Base-by-base conservation (phyloP, 2,888 invertebrate species). In the Cacoxenus indagator region DNA sequence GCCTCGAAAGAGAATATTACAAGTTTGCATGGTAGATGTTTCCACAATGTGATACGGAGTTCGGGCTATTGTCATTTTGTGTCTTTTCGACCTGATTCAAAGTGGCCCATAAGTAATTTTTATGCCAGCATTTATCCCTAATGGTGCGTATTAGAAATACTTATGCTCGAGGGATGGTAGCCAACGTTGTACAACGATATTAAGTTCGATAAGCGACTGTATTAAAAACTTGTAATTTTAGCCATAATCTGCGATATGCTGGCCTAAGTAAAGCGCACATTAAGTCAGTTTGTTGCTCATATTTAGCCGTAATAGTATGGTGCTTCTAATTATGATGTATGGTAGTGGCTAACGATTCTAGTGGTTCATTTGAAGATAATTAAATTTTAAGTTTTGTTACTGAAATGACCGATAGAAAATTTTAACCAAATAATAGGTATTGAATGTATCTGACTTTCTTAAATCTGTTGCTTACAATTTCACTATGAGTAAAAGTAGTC, bases 41-140 rank as follows among this genome's bases (percentile, higher is more conserved):
- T 31, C 6, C 29, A 29, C 22, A 37, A 61, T 19, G 37, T 22
- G 59, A 24, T 14, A 4, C 26, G 17, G 26, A 55, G 55, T 55
- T 55, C 14, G 24, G 14, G 43, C 31, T 14, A 14, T 29, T 45
- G 51, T 59, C 48, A 27, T 29, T 37, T 4, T 37, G 37, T n/a
- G n/a, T n/a, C n/a, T n/a, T n/a, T n/a, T n/a, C n/a, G n/a, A n/a
- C n/a, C n/a, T n/a, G n/a, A n/a, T n/a, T n/a, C n/a, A n/a, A n/a
- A n/a, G 81, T 80, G 79, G 82, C 72, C 81, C 81, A 82, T 80
- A 80, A 80, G 82, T 80, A 82, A 80, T 80, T 80, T 81, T 81
- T 82, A 82, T 80, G 79, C 79, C 82, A 78, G 82, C 78, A 75
- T 82, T 74, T 75, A 73, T 73, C 62, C 68, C 55, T 57, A 62